Base-by-base conservation (phyloP, 2,113 vertebrate genomes). In the Glaucidium brasilianum region DNA sequence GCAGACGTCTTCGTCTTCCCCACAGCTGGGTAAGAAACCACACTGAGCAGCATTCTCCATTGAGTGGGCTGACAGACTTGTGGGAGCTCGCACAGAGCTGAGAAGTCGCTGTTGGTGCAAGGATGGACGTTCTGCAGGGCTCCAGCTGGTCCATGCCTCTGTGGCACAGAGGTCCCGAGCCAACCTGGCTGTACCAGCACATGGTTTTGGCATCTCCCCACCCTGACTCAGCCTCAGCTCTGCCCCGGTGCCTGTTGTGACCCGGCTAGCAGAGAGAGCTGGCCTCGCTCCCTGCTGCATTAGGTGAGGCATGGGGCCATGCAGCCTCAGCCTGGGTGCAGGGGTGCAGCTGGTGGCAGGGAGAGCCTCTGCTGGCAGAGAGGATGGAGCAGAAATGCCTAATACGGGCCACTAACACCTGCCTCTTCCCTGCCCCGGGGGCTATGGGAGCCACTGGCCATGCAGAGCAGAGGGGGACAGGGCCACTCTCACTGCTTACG, bases 181-280 rank as follows among this genome's bases (percentile, higher is more conserved):
- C 80, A 87, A 58, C 26, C 63, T 4, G 5, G 68, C 43, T 84
- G 63, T 32, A 84, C 26, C 39, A 71, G 73, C 35, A 34, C 2
- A 3, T 4, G 68, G 27, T 35, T 7, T 60, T 85, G 85, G 56
- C 77, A 78, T 15, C 25, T 74, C 60, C 52, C 32, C 47, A 67
- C 3, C 55, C 34, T 55, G 73, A 69, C 89, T 88, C 67, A 86
- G 95, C 92, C 89, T 88, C 67, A 86, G 95, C 92, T 73, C 53
- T 91, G 63, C 53, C 78, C 74, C 4, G 10, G 37, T 2, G 22
- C 62, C 53, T 2, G 1, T n/a, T 71, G 11, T 15, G 66, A 56
- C 63, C 55, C 0, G 1, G 37, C 12, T 62, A 17, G 32, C 43
- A 10, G 22, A 52, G 19, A 56, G 69, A 43, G 41, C 56, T 45